These are phyloP conservation scores for Philonicus albiceps DNA, from an alignment of 2,888 invertebrate species.

Conservation along the genomic window DNA sequence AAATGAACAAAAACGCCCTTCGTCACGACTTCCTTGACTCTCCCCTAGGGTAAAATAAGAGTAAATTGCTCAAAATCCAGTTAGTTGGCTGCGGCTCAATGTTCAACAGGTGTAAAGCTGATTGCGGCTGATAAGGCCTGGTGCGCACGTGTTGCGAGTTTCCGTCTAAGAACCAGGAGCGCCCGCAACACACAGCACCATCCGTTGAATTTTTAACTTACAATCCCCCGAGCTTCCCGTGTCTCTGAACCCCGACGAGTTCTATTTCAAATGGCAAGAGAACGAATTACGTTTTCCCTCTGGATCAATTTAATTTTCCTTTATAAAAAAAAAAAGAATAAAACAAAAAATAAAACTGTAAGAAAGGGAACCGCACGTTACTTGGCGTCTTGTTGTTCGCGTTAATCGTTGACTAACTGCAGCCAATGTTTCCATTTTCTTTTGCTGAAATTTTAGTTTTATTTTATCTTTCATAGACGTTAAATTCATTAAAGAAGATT, in stretches of 20 bases:
- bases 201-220: no score
- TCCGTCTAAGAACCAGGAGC: not conserved
- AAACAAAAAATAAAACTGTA: not conserved
- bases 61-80: not conserved
- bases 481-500: not conserved
- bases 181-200: no score
- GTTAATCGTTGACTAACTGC: not conserved
- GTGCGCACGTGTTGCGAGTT: not conserved
- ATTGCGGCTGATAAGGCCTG: not conserved
- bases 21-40: not conserved
- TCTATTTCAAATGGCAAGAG: not conserved
- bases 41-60: not conserved
- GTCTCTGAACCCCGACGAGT: no score
- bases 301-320: not conserved
- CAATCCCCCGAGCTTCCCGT: no score
- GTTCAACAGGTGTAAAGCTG: not conserved
- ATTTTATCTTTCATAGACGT: not conserved
- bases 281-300: not conserved
- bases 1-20: not conserved
- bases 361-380: not conserved
- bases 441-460: not conserved
- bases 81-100: not conserved
- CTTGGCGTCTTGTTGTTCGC: not conserved
- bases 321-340: not conserved
- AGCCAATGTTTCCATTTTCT: not conserved